A percentile compares a stretch with the other conserved stretches of the same genome.
These are phyloP conservation scores for Pica pica DNA, from an alignment of 2,113 vertebrate genomes.

Conservation along the genomic window DNA sequence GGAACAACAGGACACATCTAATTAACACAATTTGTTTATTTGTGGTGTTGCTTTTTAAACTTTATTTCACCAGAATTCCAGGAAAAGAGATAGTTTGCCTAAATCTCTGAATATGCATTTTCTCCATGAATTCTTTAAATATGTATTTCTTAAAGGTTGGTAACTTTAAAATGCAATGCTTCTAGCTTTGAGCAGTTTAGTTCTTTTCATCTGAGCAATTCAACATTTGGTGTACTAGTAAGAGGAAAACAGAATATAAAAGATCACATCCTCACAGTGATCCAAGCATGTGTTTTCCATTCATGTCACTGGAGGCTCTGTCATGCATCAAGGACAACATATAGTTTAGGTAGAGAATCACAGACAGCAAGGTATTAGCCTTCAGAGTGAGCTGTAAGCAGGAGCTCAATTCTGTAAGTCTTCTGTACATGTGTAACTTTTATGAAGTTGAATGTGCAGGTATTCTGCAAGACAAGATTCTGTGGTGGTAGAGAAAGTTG, in stretches of 20 bases:
- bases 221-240: background rate
- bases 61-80: background rate
- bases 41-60: background rate
- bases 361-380: background rate
- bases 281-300: conserved; percentile 14
- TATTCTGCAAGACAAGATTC: background rate
- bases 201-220: conserved; percentile 8
- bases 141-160: background rate
- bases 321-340: conserved; percentile 24
- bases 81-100: background rate
- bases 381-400: background rate
- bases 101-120: background rate
- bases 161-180: conserved; percentile 29
- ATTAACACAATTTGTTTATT: background rate
- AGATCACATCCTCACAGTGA: background rate
- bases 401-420: background rate
- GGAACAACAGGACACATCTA: background rate
- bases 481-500: background rate
- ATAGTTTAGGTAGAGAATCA: conserved; percentile 29
- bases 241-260: background rate
- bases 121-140: background rate
- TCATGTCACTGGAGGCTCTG: conserved; percentile 1
- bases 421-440: background rate
- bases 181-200: background rate
- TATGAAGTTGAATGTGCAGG: background rate